These are phyloP conservation scores for Nycticryphes semicollaris DNA, from an alignment of 2,113 vertebrate species.

Conservation along the genomic window DNA sequence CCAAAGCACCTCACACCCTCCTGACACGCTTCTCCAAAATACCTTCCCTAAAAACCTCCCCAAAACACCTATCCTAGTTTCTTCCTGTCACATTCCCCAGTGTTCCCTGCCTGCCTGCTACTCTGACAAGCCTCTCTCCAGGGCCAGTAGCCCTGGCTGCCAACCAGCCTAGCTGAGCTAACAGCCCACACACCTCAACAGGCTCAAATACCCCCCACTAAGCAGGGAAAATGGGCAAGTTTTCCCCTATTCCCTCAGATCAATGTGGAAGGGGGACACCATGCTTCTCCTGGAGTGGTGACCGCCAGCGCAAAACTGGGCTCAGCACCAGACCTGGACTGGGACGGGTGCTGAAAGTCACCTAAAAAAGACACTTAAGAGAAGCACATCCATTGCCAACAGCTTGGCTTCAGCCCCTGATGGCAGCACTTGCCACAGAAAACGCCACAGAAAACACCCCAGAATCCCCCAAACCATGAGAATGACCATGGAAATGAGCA, in stretches of 20 bases:
- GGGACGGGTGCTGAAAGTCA: background rate
- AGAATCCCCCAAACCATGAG: background rate
- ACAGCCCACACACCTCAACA: fast-evolving
- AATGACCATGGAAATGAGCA: fast-evolving
- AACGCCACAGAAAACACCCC: background rate
- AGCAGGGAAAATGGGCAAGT: no score
- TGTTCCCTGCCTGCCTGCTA: background rate
- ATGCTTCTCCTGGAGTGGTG: fast-evolving
- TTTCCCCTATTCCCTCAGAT: no score
- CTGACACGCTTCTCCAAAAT: background rate
- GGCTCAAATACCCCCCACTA: no score
- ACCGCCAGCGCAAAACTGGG: fast-evolving
- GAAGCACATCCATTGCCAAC: background rate
- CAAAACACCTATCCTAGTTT: background rate
- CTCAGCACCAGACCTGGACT: background rate
- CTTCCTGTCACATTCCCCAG: background rate
- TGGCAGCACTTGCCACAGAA: fast-evolving
- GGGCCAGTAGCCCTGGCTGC: background rate
- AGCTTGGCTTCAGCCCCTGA: fast-evolving
- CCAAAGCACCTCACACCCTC: background rate
- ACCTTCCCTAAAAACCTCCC: background rate
- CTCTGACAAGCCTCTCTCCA: background rate
- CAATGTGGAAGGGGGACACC: background rate
- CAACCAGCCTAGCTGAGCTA: background rate
- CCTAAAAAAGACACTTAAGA: no score